Evolutionary conservation across 2,113 vertebrate species (phyloP).

Genomic region (Grantiella picta): DNA sequence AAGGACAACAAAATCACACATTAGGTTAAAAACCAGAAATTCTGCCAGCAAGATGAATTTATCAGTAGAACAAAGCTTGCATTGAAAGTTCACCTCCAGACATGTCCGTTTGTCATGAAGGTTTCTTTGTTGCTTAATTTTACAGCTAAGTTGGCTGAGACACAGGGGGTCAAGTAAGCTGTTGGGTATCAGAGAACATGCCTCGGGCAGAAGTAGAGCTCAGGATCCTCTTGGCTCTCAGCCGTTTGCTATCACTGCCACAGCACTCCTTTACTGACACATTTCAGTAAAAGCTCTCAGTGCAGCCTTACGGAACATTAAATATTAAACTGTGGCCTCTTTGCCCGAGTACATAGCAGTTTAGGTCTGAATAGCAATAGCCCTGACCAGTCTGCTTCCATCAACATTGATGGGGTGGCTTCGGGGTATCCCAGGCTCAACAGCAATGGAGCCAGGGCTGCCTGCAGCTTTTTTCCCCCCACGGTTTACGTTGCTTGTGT

Average conservation of each 20-base stretch:
- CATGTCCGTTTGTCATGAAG: background rate
- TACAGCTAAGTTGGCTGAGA: background rate
- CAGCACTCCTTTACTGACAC: background rate
- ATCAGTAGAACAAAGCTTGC: background rate
- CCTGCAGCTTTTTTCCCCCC: background rate
- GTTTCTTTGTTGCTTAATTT: background rate
- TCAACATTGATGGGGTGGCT: background rate
- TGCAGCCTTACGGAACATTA: constrained; percentile 6
- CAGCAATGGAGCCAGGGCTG: background rate
- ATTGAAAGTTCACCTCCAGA: constrained; percentile 14
- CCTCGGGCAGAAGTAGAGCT: background rate
- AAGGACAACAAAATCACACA: background rate
- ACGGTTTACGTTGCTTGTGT: background rate
- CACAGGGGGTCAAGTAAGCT: background rate
- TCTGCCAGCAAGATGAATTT: background rate
- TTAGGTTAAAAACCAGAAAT: background rate
- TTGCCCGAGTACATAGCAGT: background rate
- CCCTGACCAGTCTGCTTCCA: background rate
- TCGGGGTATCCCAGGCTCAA: background rate
- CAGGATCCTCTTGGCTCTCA: constrained; percentile 18
- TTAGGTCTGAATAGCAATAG: constrained; percentile 12
- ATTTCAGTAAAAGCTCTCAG: constrained; percentile 14
- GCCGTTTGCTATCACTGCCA: background rate
- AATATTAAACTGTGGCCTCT: constrained; percentile 40
- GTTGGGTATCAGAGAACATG: constrained; percentile 35